These are phyloP conservation scores for Agonum fuliginosum DNA, from an alignment of 2,888 invertebrate genomes.

Conservation along the genomic window DNA sequence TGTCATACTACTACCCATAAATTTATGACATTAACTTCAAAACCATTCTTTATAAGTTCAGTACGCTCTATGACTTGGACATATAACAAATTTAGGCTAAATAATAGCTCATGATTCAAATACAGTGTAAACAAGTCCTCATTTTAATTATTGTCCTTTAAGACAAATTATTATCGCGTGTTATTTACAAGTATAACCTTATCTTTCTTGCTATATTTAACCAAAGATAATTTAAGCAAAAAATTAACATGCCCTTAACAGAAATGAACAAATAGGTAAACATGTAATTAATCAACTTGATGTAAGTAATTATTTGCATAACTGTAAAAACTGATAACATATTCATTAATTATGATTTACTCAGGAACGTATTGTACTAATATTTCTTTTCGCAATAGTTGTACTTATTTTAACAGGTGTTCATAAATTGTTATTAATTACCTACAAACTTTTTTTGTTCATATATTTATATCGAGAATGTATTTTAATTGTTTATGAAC, in stretches of 20 bases:
- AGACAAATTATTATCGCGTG: conserved; percentile 36
- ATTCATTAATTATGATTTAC: background rate
- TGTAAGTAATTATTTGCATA: background rate
- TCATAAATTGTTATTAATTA: too few relatives aligned
- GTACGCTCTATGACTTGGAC: too few relatives aligned
- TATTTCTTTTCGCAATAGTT: background rate
- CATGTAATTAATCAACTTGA: conserved; percentile 20
- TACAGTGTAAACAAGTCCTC: background rate
- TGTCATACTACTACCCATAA: too few relatives aligned
- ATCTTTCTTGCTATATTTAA: conserved; percentile 27
- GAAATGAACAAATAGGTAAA: conserved; percentile 12
- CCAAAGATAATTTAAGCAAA: background rate
- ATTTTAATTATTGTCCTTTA: too few relatives aligned
- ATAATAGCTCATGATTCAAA: background rate
- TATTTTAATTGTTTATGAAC: too few relatives aligned
- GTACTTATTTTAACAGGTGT: too few relatives aligned
- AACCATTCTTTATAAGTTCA: too few relatives aligned
- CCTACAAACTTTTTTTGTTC: too few relatives aligned
- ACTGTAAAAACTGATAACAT: background rate
- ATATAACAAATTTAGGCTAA: too few relatives aligned
- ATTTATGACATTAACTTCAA: too few relatives aligned
- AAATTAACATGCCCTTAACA: background rate
- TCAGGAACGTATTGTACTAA: background rate
- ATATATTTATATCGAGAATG: too few relatives aligned
- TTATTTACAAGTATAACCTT: background rate